Conservation (phyloP, 2,888 invertebrate genomes). For the Synergus japonicus region DNA sequence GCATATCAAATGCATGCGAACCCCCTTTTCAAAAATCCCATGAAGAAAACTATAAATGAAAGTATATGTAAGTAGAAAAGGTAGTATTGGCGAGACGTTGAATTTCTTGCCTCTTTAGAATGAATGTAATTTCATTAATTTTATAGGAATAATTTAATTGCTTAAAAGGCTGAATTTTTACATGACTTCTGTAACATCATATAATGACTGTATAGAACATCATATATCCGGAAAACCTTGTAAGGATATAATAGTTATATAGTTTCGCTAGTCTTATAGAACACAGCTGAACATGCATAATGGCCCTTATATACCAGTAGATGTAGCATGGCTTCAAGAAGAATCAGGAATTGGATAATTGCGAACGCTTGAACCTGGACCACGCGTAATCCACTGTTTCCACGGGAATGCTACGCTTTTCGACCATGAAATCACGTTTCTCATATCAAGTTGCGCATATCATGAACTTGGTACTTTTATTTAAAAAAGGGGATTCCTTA, state of each 20-base stretch:
- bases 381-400: slow-evolving; percentile 56
- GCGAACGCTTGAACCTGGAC: slow-evolving; percentile 61
- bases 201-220: neutral
- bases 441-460: neutral
- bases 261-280: slow-evolving; percentile 40
- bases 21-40: too few relatives aligned
- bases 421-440: slow-evolving; percentile 22
- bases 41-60: too few relatives aligned
- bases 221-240: neutral
- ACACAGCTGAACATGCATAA: slow-evolving; percentile 45
- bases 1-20: neutral
- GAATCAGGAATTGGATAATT: slow-evolving; percentile 62
- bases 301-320: slow-evolving; percentile 43
- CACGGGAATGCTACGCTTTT: slow-evolving; percentile 54
- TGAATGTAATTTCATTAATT: neutral
- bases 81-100: too few relatives aligned
- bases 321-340: slow-evolving; percentile 51
- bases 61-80: too few relatives aligned
- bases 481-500: neutral
- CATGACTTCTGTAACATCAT: neutral
- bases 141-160: neutral
- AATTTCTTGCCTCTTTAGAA: too few relatives aligned
- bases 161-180: neutral
- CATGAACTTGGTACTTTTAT: neutral
- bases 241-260: neutral